A percentile compares a stretch with the other conserved stretches of the same genome.
These are phyloP conservation scores for Parazoanthus darwini DNA, from an alignment of 92 coral and sea anemone species.

Conservation along the genomic window DNA sequence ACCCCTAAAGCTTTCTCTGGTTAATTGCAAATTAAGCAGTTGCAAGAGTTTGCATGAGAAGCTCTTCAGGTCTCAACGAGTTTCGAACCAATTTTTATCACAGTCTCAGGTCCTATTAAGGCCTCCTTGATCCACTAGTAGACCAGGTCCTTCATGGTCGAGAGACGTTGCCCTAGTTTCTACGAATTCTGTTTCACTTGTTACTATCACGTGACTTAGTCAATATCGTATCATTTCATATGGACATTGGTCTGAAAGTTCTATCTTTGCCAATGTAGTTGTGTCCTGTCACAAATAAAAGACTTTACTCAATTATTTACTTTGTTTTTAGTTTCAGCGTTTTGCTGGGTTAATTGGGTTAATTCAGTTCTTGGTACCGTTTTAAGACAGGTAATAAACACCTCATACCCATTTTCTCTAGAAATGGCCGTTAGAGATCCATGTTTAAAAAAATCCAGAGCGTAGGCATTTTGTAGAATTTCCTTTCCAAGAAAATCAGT, in stretches of 20 bases:
- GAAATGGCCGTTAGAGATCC: conserved; percentile 48
- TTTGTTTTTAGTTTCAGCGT: background rate
- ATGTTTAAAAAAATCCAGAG: conserved; percentile 77
- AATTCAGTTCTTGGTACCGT: background rate
- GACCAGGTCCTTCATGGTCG: too few relatives aligned
- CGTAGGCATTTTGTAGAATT: conserved; percentile 63
- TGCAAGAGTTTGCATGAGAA: too few relatives aligned
- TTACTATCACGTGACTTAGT: background rate
- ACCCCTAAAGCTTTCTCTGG: too few relatives aligned
- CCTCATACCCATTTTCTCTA: conserved; percentile 54
- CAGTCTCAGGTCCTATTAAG: too few relatives aligned
- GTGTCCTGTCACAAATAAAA: background rate
- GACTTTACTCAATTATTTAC: background rate
- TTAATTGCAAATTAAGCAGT: too few relatives aligned
- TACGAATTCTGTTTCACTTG: background rate
- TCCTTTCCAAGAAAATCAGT: conserved; percentile 16
- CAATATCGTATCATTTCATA: background rate
- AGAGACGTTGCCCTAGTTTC: too few relatives aligned
- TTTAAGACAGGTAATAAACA: background rate
- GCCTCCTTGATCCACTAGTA: too few relatives aligned
- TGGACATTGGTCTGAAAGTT: background rate
- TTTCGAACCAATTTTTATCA: too few relatives aligned
- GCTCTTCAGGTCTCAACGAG: too few relatives aligned
- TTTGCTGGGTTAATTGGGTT: background rate
- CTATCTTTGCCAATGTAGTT: too few relatives aligned